Evolutionary conservation across 64 coral and sea anemone species (phyloP), one percentile per base, ranked within the genome.

Genomic region (Dendrophyllia cribrosa): DNA sequence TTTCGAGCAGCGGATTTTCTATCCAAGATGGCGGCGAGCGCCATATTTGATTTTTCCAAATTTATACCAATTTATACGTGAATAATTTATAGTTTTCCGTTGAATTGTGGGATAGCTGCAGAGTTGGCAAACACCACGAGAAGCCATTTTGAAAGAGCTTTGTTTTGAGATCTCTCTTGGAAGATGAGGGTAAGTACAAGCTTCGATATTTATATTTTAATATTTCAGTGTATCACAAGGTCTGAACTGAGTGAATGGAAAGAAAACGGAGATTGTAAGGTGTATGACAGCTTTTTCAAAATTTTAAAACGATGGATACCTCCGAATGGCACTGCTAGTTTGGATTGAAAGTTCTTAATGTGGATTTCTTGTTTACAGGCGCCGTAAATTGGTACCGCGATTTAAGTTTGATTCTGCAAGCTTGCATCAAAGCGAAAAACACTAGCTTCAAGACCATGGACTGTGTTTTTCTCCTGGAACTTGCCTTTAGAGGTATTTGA

Each of bases 1-100:
- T 74, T 88, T 88, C 25, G n/a, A n/a, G 84, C 86, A 88, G 86
- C 51, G 86, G 86, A 25, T n/a, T 88, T 74, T 88, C 69, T 47
- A 88, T 61, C 86, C 69, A 88, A 88, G 73, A 47, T 65, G 55
- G 52, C 77, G 53, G 51, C 55, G 77, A 49, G 70, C 9, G 70
- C 12, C 43, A 73, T 70, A 70, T 73, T 73, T 73, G 45, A 73
- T 73, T 73, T 73, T 73, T 73, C 34, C 70, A 73, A 44, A 73
- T 45, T 73, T 44, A 73, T 48, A 46, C 70, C 70, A 73, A 44
- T 73, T 47, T 73, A 73, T 45, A 73, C 70, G 43, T 73, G 70
- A 73, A 73, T 73, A 73, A 44, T 73, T 73, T 73, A 73, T 25
- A 48, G 11, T 45, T 73, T 73, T 73, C 70, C 70, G 12, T 73